Base-by-base conservation (phyloP, 2,888 invertebrate genomes). In the Agrotis exclamationis region DNA sequence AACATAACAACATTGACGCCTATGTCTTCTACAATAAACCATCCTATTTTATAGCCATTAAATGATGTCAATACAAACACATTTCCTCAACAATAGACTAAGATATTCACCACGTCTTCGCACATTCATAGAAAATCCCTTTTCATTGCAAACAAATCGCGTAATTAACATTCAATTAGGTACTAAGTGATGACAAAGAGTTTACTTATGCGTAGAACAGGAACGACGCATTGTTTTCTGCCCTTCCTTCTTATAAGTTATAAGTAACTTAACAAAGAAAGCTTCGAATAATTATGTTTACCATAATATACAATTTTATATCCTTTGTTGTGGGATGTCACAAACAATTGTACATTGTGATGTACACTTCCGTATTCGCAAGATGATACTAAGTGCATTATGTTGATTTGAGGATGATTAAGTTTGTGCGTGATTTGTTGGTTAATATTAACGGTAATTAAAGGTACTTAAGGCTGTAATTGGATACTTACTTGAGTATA, bases 251-350 rank as follows among this genome's bases (percentile, higher is more conserved):
- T 64, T 53, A 44, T 44, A 72, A 45, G 45, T 56, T 22, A 76
- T 82, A 78, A 83, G 44, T 76, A 65, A 74, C 63, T 20, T 47
- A 64, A 82, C 87, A 86, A 86, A 85, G 87, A 86, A 86, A 86
- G 87, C 74, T 51, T 63, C 67, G 75, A 3, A 59, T 76, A 70
- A 78, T 79, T 65, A 68, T 58, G 63, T 67, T 73, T 70, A 82
- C 69, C 51, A 60, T 58, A 69, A 78, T 81, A 60, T 70, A 71
- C 39, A 68, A 56, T 74, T 72, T 67, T 74, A 58, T 24, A 58
- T 33, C 50, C 76, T 77, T 85, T 83, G 83, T 81, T 83, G 60
- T 67, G 47, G 63, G 47, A 58, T 50, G 65, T 9, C 66, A 45
- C 64, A 33, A 56, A 56, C n/a, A 56, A 56, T n/a, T 56, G 33